These are phyloP conservation scores for Drosophila kohkoa DNA, from an alignment of 1,140 invertebrate genomes.

Conservation along the genomic window DNA sequence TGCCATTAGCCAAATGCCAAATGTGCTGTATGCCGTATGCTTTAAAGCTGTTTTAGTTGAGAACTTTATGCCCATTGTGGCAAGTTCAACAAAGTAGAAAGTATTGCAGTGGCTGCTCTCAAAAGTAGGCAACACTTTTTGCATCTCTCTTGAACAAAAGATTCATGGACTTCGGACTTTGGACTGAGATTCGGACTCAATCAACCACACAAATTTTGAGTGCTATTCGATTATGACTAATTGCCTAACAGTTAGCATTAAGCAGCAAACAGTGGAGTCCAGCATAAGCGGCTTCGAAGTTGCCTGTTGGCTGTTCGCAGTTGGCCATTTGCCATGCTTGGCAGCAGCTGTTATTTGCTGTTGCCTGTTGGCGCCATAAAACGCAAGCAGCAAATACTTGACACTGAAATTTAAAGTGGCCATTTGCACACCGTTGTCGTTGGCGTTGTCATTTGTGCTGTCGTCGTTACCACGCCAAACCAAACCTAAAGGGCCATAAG, in stretches of 20 bases:
- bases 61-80: conserved; percentile 22
- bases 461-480: conserved; percentile 32
- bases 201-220: conserved; percentile 36
- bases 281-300: background rate
- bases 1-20: conserved; percentile 10
- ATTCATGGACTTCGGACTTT: background rate
- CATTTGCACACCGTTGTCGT: conserved; percentile 68
- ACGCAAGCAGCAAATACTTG: conserved; percentile 69
- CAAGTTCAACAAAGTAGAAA: conserved; percentile 5
- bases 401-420: conserved; percentile 71
- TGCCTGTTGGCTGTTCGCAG: conserved; percentile 25
- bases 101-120: conserved; percentile 33
- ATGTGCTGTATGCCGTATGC: background rate
- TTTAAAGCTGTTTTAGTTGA: conserved; percentile 20
- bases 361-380: conserved; percentile 50
- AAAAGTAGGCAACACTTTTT: conserved; percentile 53
- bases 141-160: background rate
- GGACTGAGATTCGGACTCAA: too few relatives aligned
- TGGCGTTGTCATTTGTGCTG: conserved; percentile 41
- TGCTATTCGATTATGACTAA: conserved; percentile 77
- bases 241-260: conserved; percentile 37
- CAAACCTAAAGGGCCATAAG: conserved; percentile 55
- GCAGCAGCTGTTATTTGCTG: conserved; percentile 34
- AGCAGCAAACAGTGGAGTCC: conserved; percentile 19
- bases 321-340: conserved; percentile 60